Base-by-base conservation (phyloP, 2,888 invertebrate species). In the Tenodera sinensis region DNA sequence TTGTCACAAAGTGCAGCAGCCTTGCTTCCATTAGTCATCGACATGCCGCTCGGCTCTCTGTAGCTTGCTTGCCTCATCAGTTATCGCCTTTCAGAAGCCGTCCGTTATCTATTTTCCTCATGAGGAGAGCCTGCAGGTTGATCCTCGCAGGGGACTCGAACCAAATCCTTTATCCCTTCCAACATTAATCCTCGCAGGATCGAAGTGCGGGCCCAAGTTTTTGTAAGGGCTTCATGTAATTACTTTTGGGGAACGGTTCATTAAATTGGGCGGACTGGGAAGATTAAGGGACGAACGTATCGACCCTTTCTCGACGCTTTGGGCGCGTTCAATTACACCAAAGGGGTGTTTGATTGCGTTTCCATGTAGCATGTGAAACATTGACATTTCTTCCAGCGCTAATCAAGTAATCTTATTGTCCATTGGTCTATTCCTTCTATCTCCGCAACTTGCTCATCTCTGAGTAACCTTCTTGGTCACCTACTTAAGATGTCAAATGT, bases 121-220 rank as follows among this genome's bases (percentile, higher is more conserved):
- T 84, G 54, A 28, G 28, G 25, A 34, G 87, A 83, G 34, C n/a
- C 9, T 30, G 12, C 42, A 71, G 27, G 34, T 87, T 87, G 83
- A 87, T 83, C 87, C 87, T 30, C 54, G 28, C 27, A 87, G 28
- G 87, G 83, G 87, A 87, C 82, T 87, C 87, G 87, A 87, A 87
- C 87, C 87, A 87, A 87, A 87, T 87, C 84, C 84, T 84, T 30
- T 84, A 84, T 84, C 87, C 87, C 87, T 71, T 34, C 83, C 81
- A 87, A 83, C 87, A 87, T 83, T 87, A 87, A 87, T 87, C 87
- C 87, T 83, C 30, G 2, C 83, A 42, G 87, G 87, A 87, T 87
- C 42, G 83, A 87, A 87, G 87, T 82, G 34, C 83, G 82, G 82
- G 34, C 28, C 42, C 82, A 83, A 87, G 30, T 87, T 87, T 83